Conservation (phyloP, 2,797 vertebrate genomes). For the Fistularia commersonii region DNA sequence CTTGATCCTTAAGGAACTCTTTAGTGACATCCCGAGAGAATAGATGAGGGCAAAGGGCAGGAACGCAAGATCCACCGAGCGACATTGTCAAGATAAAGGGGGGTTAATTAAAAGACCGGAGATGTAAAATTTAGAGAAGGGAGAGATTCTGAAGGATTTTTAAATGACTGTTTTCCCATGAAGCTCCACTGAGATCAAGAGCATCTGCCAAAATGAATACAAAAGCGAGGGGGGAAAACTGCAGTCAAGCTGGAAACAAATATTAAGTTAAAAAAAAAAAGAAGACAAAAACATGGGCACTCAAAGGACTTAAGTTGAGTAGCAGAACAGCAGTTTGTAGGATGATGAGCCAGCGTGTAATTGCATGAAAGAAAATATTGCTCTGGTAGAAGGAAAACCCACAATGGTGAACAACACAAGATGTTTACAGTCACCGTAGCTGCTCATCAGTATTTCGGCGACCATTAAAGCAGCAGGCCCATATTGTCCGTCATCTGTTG, state of each 20-base stretch:
- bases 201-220: constrained; percentile 17
- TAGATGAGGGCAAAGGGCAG: constrained; percentile 36
- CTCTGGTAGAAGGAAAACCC: constrained; percentile 29
- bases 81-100: constrained; percentile 36
- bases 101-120: constrained; percentile 54
- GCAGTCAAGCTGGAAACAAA: constrained; percentile 15
- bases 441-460: constrained; percentile 48
- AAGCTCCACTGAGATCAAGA: constrained; percentile 11
- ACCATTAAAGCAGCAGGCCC: constrained; percentile 61
- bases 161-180: constrained; percentile 19
- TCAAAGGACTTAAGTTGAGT: constrained; percentile 14
- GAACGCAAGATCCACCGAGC: constrained; percentile 26
- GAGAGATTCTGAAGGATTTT: constrained; percentile 9
- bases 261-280: neutral
- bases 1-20: constrained; percentile 60
- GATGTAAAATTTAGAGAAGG: constrained; percentile 19
- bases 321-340: constrained; percentile 15
- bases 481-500: constrained; percentile 73
- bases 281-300: constrained; percentile 15
- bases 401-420: constrained; percentile 41
- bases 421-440: constrained; percentile 57
- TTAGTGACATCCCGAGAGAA: constrained; percentile 34
- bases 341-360: constrained; percentile 34
- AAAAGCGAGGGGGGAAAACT: neutral
- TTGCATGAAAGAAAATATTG: constrained; percentile 42